A percentile compares a stretch with the other conserved stretches of the same genome.
Evolutionary conservation across 1,140 invertebrate genomes (phyloP).

Genomic region (Brachionus angularis): DNA sequence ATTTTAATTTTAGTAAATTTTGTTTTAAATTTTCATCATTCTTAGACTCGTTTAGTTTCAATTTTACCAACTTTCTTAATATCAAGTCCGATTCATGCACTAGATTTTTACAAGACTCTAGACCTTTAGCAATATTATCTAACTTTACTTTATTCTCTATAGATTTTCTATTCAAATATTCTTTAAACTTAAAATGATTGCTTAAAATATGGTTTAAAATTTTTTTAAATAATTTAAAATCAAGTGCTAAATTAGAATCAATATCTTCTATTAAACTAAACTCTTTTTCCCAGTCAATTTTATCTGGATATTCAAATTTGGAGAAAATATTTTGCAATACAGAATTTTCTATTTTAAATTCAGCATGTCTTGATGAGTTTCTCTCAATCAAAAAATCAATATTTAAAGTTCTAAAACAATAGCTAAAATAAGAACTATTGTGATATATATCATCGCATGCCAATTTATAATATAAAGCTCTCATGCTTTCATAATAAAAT

Average conservation of each 20-base stretch:
- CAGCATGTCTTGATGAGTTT: background rate
- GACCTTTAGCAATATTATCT: background rate
- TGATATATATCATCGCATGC: background rate
- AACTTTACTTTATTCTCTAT: background rate
- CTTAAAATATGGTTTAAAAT: background rate
- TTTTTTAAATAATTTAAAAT: background rate
- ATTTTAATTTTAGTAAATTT: too few species aligned
- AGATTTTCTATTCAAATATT: background rate
- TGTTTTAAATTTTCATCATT: background rate
- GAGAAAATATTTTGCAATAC: constrained; percentile 24
- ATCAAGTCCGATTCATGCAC: constrained; percentile 23
- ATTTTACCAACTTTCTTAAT: constrained; percentile 10
- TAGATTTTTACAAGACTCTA: background rate
- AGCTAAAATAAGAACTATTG: background rate
- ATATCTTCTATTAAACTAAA: background rate
- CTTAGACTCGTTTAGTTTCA: background rate
- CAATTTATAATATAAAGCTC: constrained; percentile 2
- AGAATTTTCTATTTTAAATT: background rate
- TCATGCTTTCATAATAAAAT: constrained; percentile 42
- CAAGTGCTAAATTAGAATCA: background rate
- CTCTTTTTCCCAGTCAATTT: constrained; percentile 17
- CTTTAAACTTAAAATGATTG: background rate
- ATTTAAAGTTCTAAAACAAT: background rate
- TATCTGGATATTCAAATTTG: constrained; percentile 36
- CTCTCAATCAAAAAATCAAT: background rate